A percentile compares a stretch with the other conserved stretches of the same genome.
phyloP scores from a whole-genome alignment of 2,113 vertebrate species.

The Lipophrys pholis region DNA sequence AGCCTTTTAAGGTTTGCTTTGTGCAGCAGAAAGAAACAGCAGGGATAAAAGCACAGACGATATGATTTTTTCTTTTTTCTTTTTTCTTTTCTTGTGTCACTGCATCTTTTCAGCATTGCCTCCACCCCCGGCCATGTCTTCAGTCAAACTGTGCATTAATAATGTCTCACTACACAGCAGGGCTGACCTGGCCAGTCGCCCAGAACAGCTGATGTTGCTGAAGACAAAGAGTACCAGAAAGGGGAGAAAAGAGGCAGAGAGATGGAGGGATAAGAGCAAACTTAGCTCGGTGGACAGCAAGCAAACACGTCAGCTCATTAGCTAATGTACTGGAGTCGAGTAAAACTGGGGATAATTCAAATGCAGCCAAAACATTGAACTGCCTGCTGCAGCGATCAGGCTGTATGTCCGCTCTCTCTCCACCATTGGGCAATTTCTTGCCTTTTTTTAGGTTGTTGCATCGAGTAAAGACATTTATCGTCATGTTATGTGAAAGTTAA shows the following conservation, averaged over 20 bases:
- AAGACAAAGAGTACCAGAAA: slow-evolving; percentile 28
- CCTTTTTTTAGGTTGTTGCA: neutral
- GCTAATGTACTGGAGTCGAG: slow-evolving; percentile 58
- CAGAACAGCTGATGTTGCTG: slow-evolving; percentile 56
- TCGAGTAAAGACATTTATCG: neutral
- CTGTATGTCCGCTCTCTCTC: neutral
- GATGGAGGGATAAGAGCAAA: slow-evolving; percentile 14
- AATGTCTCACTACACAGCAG: slow-evolving; percentile 60
- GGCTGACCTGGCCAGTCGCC: slow-evolving; percentile 64
- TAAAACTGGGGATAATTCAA: slow-evolving; percentile 59
- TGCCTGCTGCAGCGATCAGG: slow-evolving; percentile 6
- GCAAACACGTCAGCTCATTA: slow-evolving; percentile 61
- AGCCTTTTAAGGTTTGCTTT: neutral
- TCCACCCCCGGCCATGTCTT: slow-evolving; percentile 37
- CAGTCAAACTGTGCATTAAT: slow-evolving; percentile 68
- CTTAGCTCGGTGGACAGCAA: slow-evolving; percentile 7
- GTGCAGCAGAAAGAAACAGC: neutral
- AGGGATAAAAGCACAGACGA: slow-evolving; percentile 7
- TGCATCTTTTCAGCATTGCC: slow-evolving; percentile 21
- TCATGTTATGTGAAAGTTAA: neutral
- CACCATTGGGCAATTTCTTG: neutral
- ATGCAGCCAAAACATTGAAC: slow-evolving; percentile 27
- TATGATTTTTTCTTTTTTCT: neutral
- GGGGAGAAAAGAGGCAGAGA: neutral
- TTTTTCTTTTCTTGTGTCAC: slow-evolving; percentile 17